These are phyloP conservation scores for Rhagoletis pomonella DNA, from an alignment of 1,140 invertebrate genomes.

Conservation along the genomic window DNA sequence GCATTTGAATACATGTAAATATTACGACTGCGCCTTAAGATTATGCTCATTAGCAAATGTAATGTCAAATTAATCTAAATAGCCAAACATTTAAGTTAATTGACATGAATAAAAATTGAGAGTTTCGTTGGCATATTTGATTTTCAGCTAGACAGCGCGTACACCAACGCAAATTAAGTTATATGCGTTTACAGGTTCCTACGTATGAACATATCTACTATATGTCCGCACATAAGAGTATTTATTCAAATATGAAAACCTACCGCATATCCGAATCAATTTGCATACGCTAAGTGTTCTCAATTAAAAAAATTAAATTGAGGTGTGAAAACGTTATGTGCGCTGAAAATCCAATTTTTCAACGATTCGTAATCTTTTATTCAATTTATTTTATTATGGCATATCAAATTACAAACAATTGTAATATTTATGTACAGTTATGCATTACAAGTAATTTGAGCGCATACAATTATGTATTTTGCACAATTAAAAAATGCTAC, in stretches of 20 bases:
- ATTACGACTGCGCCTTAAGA: background rate
- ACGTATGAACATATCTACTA: too few species aligned
- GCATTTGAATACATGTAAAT: background rate
- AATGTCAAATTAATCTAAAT: constrained; percentile 33
- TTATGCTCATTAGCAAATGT: background rate
- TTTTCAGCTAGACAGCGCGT: background rate
- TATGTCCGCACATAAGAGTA: too few species aligned
- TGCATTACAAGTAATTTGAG: constrained; percentile 19
- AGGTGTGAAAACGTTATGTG: background rate
- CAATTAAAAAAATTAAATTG: background rate
- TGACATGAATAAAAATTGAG: background rate
- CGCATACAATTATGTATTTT: constrained; percentile 17
- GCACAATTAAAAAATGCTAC: constrained; percentile 35
- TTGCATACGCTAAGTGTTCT: background rate
- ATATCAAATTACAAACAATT: constrained; percentile 35
- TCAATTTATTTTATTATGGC: constrained; percentile 32
- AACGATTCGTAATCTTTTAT: background rate
- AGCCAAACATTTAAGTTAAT: background rate
- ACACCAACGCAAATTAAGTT: background rate
- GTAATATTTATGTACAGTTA: constrained; percentile 24
- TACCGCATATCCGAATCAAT: background rate
- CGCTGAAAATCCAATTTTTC: background rate
- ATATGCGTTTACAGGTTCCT: too few species aligned
- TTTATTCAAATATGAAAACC: too few species aligned
- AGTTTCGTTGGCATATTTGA: constrained; percentile 1